Evolutionary conservation across 2,113 vertebrate genomes (phyloP), one percentile per base, ranked within the genome.

Genomic region (Callocephalon fimbriatum): DNA sequence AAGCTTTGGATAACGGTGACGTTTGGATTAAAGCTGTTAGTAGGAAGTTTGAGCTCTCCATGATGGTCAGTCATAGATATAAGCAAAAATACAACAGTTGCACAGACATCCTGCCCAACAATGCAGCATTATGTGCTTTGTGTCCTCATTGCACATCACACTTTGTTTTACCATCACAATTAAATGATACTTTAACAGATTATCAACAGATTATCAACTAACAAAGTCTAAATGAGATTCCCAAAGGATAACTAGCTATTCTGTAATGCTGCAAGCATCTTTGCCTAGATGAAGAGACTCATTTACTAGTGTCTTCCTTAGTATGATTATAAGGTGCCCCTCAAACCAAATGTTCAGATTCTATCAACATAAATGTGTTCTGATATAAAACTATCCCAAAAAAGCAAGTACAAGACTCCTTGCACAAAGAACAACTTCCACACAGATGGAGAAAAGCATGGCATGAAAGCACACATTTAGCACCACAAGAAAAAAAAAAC

Each of bases 1-100:
- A 94, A 97, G 83, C 95, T 96, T 73, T 87, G 92, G 88, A 38
- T 96, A 90, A 89, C 42, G 32, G 61, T 42, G 86, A 86, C 2
- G 0, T 70, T 68, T 38, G 70, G 68, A 87, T 92, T 91, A 94
- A 93, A 89, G 80, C 51, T 53, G 6, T 66, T 16, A 92, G 53
- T 3, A 75, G 70, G 17, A 92, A 86, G 71, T 73, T 85, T 73
- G 81, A 95, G 75, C 47, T 63, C 75, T 56, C 47, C 21, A 26
- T 2, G 12, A 86, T 26, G 35, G 47, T 58, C 75, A 89, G 2
- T 15, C 29, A 61, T 1, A 81, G 68, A 84, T 6, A 45, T 0
- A 77, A 80, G 26, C 8, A 74, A 71, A 92, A 45, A 37, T 2
- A 1, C 1, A 1, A 21, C 22, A 45, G 16, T 12, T 76, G 53